Percentiles rank a stretch among this genome's conserved stretches.
These are phyloP conservation scores for Calephelis nemesis DNA, from an alignment of 1,140 invertebrate genomes.

Conservation along the genomic window DNA sequence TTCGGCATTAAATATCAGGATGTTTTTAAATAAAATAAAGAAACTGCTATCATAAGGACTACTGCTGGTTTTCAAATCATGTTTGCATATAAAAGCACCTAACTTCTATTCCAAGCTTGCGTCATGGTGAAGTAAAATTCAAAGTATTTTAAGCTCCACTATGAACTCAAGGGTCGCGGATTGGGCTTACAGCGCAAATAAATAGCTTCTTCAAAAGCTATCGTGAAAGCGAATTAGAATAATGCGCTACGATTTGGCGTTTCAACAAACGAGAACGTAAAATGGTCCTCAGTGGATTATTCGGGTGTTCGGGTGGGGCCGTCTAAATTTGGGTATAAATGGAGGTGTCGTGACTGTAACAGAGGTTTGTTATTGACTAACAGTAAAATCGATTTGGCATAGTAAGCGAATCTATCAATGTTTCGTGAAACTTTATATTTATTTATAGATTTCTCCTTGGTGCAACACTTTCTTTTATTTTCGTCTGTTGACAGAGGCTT, in stretches of 20 bases:
- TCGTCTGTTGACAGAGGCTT: no score
- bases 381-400: conserved; percentile 28
- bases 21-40: no score
- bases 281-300: conserved; percentile 74
- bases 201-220: conserved; percentile 77
- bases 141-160: background rate
- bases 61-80: no score
- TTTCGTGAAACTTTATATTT: conserved; percentile 13
- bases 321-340: conserved; percentile 72
- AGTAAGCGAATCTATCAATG: conserved; percentile 17
- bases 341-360: conserved; percentile 60
- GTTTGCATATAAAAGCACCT: no score
- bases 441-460: background rate
- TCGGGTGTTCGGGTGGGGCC: conserved; percentile 62
- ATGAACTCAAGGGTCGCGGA: conserved; percentile 32
- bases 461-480: background rate
- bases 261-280: conserved; percentile 72
- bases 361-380: conserved; percentile 46
- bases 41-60: no score
- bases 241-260: conserved; percentile 75
- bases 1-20: no score
- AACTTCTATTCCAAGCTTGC: no score
- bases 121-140: no score
- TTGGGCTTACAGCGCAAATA: conserved; percentile 66
- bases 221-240: conserved; percentile 76